A percentile compares a stretch with the other conserved stretches of the same genome.
phyloP scores from a whole-genome alignment of 2,113 vertebrate genomes.

The Vimba vimba region DNA sequence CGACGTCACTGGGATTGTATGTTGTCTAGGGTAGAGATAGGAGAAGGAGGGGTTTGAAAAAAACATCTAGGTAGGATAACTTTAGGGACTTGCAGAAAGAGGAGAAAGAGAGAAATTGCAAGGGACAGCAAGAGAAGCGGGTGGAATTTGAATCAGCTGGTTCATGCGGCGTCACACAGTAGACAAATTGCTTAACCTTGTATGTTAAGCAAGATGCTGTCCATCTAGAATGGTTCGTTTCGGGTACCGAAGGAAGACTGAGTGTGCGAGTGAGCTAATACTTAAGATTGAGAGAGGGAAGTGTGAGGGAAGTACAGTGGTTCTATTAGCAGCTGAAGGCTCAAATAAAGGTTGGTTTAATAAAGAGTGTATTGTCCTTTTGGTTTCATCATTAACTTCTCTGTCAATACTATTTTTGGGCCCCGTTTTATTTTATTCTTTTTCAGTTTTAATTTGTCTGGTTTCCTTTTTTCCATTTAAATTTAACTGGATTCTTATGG shows the following conservation, averaged over 20 bases:
- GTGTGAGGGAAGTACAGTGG: conserved; percentile 4
- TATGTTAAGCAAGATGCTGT: background rate
- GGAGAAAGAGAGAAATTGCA: background rate
- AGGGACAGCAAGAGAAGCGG: background rate
- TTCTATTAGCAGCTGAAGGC: conserved; percentile 22
- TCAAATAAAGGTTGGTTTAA: conserved; percentile 46
- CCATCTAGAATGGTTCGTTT: background rate
- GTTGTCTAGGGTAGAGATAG: background rate
- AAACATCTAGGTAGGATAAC: background rate
- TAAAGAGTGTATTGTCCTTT: conserved; percentile 28
- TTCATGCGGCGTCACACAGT: conserved; percentile 2
- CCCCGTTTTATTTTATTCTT: too few relatives aligned
- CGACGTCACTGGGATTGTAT: conserved; percentile 43
- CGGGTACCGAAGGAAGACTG: background rate
- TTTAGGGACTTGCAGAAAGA: conserved; percentile 2
- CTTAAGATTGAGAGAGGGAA: background rate
- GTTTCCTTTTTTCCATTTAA: background rate
- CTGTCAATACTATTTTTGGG: background rate
- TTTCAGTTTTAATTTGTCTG: too few relatives aligned
- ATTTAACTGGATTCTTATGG: background rate
- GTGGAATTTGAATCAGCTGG: conserved; percentile 33
- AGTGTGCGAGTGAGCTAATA: background rate
- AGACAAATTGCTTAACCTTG: conserved; percentile 33
- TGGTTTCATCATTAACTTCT: conserved; percentile 10
- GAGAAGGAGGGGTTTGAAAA: background rate